Percentiles rank a stretch among this genome's conserved stretches.
phyloP scores from a whole-genome alignment of 2,797 vertebrate genomes.

The Sebastes cheni region DNA sequence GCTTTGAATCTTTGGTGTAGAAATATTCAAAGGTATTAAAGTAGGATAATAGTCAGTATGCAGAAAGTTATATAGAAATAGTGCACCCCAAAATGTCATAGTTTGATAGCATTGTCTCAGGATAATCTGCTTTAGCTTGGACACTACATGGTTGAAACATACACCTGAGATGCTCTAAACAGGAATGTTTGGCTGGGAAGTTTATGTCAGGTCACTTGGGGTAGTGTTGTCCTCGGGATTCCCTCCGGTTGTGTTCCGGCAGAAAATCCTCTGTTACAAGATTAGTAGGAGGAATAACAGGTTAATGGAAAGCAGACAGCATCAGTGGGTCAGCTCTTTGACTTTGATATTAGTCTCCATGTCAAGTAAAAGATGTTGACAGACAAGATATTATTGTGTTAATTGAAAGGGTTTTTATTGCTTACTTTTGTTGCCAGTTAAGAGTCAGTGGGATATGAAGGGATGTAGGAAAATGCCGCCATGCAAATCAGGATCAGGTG shows the following conservation, averaged over 20 bases:
- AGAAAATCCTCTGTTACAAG: slow-evolving; percentile 39
- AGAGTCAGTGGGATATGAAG: not conserved
- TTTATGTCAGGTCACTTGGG: slow-evolving; percentile 16
- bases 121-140: not conserved
- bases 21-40: no score
- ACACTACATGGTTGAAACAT: not conserved
- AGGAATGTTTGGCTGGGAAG: not conserved
- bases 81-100: not conserved
- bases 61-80: not conserved
- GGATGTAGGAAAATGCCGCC: not conserved
- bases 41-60: not conserved
- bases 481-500: not conserved
- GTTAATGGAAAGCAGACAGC: slow-evolving; percentile 27
- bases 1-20: no score
- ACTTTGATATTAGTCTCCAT: not conserved
- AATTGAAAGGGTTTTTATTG: not conserved
- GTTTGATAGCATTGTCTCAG: not conserved
- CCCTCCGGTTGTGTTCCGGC: not conserved
- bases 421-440: not conserved
- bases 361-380: not conserved
- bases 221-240: slow-evolving; percentile 4
- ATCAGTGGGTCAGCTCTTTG: not conserved
- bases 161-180: not conserved
- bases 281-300: slow-evolving; percentile 35
- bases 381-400: not conserved